phyloP scores from a whole-genome alignment of 2,797 vertebrate genomes.

The Apodemus agrarius region DNA sequence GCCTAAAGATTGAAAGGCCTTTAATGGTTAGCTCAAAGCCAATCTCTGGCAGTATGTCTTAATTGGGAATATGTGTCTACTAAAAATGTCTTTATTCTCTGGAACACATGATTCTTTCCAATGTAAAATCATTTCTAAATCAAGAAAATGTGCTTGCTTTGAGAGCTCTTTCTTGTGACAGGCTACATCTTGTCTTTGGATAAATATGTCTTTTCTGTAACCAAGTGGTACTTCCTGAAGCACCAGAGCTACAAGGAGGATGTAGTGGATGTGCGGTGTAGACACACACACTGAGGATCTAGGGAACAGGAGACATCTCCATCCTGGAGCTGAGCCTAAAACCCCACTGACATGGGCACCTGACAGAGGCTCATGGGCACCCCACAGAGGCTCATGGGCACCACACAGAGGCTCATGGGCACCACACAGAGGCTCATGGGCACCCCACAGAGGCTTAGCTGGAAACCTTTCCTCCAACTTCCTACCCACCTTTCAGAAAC shows the following conservation, averaged over 20 bases:
- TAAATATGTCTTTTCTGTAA: not conserved
- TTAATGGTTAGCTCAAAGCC: not conserved
- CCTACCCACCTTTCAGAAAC: not conserved
- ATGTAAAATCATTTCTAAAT: conserved; percentile 21
- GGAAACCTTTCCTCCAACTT: not conserved
- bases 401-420: not conserved
- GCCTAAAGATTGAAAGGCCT: not conserved
- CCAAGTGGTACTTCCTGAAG: not conserved
- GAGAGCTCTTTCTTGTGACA: not conserved
- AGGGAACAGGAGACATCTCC: not conserved
- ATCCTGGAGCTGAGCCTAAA: not conserved
- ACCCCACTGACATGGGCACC: not conserved
- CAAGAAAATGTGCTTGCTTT: conserved; percentile 12
- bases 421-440: not conserved
- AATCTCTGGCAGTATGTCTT: not conserved
- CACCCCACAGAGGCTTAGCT: not conserved
- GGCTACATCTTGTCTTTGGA: not conserved
- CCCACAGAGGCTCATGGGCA: not conserved
- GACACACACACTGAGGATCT: not conserved
- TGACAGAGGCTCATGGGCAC: not conserved
- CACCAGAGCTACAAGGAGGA: not conserved
- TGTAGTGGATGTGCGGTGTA: not conserved
- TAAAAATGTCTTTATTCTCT: not conserved
- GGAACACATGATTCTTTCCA: conserved; percentile 8
- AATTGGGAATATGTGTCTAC: not conserved